Conservation (phyloP, 1,140 invertebrate species). For the Bombyx mandarina region DNA sequence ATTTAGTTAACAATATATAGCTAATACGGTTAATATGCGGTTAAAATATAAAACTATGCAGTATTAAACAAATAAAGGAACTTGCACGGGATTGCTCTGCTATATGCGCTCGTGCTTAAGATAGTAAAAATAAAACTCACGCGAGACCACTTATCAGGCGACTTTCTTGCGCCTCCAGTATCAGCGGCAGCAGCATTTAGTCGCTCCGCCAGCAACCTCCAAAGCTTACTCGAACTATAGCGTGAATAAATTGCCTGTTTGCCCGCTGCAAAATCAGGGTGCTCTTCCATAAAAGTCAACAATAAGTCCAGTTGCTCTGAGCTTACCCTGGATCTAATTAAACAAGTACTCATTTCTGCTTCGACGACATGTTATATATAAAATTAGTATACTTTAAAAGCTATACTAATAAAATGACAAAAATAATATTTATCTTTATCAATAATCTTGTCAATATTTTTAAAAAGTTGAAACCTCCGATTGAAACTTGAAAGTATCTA, state of each 20-base stretch:
- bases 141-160: conserved; percentile 57
- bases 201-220: conserved; percentile 52
- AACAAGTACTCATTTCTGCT: conserved; percentile 39
- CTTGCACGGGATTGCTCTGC: no score
- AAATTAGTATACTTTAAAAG: no score
- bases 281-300: conserved; percentile 64
- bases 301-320: conserved; percentile 52
- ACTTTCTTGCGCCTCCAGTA: conserved; percentile 46
- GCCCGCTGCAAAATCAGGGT: conserved; percentile 57
- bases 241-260: conserved; percentile 58
- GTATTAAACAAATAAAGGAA: no score
- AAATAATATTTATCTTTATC: no score
- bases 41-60: no score
- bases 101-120: no score
- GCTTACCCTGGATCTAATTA: conserved; percentile 52
- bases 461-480: no score
- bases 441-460: no score
- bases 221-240: conserved; percentile 55
- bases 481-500: no score
- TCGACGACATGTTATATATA: conserved; percentile 2
- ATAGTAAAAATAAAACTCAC: conserved; percentile 14
- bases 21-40: no score
- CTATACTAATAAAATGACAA: no score
- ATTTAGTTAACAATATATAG: neutral
- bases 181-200: conserved; percentile 51